These are phyloP conservation scores for Eupithecia subfuscata DNA, from an alignment of 2,888 invertebrate species.

Conservation along the genomic window DNA sequence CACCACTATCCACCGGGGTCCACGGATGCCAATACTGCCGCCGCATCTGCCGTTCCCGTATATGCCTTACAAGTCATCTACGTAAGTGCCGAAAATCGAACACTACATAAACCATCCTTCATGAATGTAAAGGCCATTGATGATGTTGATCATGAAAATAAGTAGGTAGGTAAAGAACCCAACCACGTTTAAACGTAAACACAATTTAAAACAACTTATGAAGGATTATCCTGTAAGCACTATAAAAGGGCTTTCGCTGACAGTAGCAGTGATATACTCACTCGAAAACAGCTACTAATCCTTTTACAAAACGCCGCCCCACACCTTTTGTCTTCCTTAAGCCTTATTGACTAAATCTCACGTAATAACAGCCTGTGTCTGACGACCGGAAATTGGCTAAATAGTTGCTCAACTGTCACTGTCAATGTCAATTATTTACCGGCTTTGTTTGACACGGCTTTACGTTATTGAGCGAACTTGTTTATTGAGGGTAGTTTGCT, in stretches of 20 bases:
- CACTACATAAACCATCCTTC: too few relatives aligned
- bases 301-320: background rate
- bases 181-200: background rate
- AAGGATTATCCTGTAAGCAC: background rate
- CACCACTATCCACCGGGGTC: too few relatives aligned
- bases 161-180: background rate
- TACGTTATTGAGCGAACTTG: constrained; percentile 1
- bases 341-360: constrained; percentile 5
- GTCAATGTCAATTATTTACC: constrained; percentile 22
- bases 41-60: too few relatives aligned
- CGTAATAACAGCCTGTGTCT: background rate
- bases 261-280: background rate
- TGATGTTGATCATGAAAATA: too few relatives aligned
- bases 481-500: constrained; percentile 1
- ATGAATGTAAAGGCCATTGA: too few relatives aligned
- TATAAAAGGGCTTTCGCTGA: background rate
- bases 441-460: constrained; percentile 7
- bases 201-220: background rate
- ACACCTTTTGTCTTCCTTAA: constrained; percentile 4
- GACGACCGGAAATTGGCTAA: constrained; percentile 16
- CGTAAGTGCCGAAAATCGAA: too few relatives aligned
- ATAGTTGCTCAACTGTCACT: constrained; percentile 22
- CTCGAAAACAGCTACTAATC: background rate
- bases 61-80: too few relatives aligned
- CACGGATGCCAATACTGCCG: too few relatives aligned